These are phyloP conservation scores for Falco naumanni DNA, from an alignment of 2,797 vertebrate species.

Conservation along the genomic window DNA sequence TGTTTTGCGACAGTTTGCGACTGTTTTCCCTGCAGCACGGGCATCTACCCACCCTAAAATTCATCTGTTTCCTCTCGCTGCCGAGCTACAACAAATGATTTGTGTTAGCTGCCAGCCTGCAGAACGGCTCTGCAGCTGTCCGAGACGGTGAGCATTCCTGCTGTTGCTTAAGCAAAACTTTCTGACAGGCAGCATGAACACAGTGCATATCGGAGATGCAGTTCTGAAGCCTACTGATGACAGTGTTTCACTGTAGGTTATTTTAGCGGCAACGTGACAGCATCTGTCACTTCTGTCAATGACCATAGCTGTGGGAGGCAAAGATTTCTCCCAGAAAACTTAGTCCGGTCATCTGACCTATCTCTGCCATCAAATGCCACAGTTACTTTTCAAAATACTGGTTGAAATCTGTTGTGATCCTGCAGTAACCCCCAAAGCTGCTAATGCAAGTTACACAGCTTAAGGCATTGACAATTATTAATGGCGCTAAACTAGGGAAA, in stretches of 20 bases:
- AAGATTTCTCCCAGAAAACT: background rate
- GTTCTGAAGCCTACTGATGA: background rate
- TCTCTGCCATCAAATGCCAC: background rate
- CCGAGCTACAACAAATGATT: accelerated
- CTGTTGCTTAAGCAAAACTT: background rate
- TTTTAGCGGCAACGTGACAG: background rate
- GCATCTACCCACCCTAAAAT: background rate
- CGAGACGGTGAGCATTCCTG: background rate
- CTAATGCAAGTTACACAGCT: background rate
- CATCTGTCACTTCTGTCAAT: background rate
- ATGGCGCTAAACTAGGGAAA: background rate
- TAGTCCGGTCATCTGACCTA: background rate
- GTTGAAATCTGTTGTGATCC: background rate
- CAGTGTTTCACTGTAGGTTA: background rate
- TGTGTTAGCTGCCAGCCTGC: background rate
- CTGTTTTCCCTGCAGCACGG: background rate
- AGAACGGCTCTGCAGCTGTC: background rate
- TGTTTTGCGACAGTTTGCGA: background rate
- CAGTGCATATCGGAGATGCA: background rate
- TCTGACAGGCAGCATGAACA: background rate
- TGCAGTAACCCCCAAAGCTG: background rate
- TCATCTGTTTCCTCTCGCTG: background rate
- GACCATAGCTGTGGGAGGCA: background rate
- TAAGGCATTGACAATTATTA: background rate
- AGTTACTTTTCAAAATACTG: background rate